Percentiles rank a stretch among this genome's conserved stretches.
phyloP scores from a whole-genome alignment of 2,113 vertebrate species.

The Cebus imitator region DNA sequence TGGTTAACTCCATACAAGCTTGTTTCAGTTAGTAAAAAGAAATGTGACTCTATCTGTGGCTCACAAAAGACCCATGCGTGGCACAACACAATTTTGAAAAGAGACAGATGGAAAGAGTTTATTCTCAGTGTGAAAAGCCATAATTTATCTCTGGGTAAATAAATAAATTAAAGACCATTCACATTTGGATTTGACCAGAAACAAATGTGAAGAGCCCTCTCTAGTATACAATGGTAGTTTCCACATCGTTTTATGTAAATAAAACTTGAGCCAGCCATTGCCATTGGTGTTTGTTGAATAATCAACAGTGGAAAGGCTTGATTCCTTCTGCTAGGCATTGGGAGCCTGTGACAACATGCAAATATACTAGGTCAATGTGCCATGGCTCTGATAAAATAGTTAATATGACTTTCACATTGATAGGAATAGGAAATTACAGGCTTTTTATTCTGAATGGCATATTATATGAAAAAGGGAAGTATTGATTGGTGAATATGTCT shows the following conservation, averaged over 20 bases:
- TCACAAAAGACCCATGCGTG: neutral
- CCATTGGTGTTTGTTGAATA: neutral
- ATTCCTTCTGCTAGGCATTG: neutral
- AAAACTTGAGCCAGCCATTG: slow-evolving; percentile 11
- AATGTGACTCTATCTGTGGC: slow-evolving; percentile 67
- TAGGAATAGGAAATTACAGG: neutral
- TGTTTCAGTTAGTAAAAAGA: slow-evolving; percentile 68
- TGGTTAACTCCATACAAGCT: slow-evolving; percentile 64
- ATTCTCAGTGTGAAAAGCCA: slow-evolving; percentile 69
- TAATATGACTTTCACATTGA: neutral
- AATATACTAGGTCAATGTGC: neutral
- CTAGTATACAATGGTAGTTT: neutral
- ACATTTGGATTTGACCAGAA: slow-evolving; percentile 68
- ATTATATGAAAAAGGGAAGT: neutral
- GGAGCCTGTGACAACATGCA: neutral
- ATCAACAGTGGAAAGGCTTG: neutral
- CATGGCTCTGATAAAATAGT: neutral
- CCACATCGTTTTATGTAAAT: slow-evolving; percentile 40
- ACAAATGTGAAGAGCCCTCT: slow-evolving; percentile 64
- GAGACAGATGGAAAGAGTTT: slow-evolving; percentile 74
- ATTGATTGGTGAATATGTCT: neutral
- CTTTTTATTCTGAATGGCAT: neutral
- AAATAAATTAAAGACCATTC: slow-evolving; percentile 73
- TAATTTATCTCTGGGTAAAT: slow-evolving; percentile 75
- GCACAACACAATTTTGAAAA: slow-evolving; percentile 53